phyloP scores from a whole-genome alignment of 1,140 invertebrate species.

The Scaptodrosophila lebanonensis region DNA sequence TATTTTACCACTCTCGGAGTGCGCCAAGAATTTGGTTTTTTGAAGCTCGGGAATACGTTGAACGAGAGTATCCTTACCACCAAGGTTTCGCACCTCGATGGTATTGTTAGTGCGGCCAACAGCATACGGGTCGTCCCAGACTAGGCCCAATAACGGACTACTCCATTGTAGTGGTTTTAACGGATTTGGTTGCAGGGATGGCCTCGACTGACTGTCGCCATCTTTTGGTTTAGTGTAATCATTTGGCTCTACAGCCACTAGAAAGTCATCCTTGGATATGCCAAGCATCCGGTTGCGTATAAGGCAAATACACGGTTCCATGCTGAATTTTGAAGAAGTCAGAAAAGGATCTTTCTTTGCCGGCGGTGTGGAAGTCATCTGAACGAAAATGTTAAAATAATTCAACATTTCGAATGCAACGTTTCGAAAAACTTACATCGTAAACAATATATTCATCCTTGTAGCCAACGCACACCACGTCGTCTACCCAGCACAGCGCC shows the following conservation, averaged over 20 bases:
- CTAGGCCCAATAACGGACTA: slow-evolving; percentile 78
- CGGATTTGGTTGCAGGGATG: slow-evolving; percentile 35
- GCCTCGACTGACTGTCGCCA: slow-evolving; percentile 8
- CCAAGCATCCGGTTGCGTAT: slow-evolving; percentile 59
- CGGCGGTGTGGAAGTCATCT: slow-evolving; percentile 56
- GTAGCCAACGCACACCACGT: slow-evolving; percentile 90
- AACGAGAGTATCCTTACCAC: slow-evolving; percentile 84
- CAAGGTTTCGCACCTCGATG: slow-evolving; percentile 89
- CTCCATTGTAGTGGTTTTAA: slow-evolving; percentile 53
- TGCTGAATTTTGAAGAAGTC: slow-evolving; percentile 85
- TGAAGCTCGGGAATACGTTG: slow-evolving; percentile 86
- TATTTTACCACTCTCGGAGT: slow-evolving; percentile 85
- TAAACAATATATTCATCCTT: slow-evolving; percentile 89
- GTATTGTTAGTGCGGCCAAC: slow-evolving; percentile 88
- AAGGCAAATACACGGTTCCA: slow-evolving; percentile 90
- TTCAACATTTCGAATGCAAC: not conserved
- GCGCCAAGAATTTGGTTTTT: slow-evolving; percentile 82
- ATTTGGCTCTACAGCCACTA: slow-evolving; percentile 61
- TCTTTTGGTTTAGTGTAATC: slow-evolving; percentile 40
- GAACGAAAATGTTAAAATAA: not conserved
- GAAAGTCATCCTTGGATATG: slow-evolving; percentile 65
- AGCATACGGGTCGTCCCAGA: slow-evolving; percentile 94
- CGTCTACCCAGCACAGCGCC: slow-evolving; percentile 90
- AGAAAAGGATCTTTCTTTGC: slow-evolving; percentile 83
- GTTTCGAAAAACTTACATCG: slow-evolving; percentile 79